These are phyloP conservation scores for Diachasma alloeum DNA, from an alignment of 1,140 invertebrate genomes.

Conservation along the genomic window DNA sequence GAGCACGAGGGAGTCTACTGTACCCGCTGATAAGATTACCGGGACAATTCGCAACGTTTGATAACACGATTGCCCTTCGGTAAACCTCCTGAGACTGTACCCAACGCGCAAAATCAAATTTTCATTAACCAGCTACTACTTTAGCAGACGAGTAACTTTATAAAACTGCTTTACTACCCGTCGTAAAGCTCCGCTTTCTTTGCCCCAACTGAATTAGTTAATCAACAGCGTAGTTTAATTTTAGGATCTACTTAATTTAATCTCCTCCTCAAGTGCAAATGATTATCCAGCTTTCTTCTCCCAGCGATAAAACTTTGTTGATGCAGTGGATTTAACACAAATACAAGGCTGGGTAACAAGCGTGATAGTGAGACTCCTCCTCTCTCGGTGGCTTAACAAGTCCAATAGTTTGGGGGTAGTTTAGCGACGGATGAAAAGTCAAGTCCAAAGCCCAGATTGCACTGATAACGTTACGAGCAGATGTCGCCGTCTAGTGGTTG, in stretches of 20 bases:
- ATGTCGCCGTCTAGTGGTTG: conserved; percentile 49
- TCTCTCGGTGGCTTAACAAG: conserved; percentile 36
- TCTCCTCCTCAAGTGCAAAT: not conserved
- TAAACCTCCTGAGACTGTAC: not conserved
- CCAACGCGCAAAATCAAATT: not conserved
- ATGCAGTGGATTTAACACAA: not conserved
- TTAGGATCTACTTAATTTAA: too few species aligned
- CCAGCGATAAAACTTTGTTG: not conserved
- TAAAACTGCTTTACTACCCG: too few species aligned
- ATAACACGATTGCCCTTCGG: not conserved
- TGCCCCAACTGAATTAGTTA: too few species aligned
- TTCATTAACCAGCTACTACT: too few species aligned
- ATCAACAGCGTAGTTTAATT: too few species aligned
- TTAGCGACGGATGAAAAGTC: conserved; percentile 26
- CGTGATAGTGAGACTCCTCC: not conserved
- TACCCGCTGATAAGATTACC: not conserved
- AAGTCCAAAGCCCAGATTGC: conserved; percentile 19
- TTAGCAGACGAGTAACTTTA: too few species aligned
- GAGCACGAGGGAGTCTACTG: not conserved
- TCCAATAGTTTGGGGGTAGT: conserved; percentile 41
- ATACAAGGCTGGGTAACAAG: not conserved
- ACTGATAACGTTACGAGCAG: conserved; percentile 55
- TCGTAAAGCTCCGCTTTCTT: too few species aligned
- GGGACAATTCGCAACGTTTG: not conserved
- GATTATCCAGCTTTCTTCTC: not conserved